phyloP scores from a whole-genome alignment of 2,797 vertebrate genomes.

The Rhyacichthys aspro region DNA sequence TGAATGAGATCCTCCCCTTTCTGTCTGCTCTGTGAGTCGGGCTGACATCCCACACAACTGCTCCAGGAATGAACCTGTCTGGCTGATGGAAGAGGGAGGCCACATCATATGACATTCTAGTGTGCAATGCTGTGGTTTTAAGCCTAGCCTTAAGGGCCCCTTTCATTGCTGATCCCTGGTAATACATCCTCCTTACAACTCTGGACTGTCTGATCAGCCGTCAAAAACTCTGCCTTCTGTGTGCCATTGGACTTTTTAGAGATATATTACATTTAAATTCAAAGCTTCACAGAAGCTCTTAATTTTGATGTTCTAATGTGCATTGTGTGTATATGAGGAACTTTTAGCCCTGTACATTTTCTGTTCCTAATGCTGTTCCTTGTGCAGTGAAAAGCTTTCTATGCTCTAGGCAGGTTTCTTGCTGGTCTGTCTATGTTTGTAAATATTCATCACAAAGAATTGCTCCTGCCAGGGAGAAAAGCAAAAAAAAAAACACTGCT shows the following conservation, averaged over 20 bases:
- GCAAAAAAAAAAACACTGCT: conserved; percentile 35
- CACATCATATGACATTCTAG: conserved; percentile 23
- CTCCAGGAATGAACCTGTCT: conserved; percentile 37
- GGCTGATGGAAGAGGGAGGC: not conserved
- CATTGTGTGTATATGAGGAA: conserved; percentile 69
- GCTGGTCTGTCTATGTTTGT: conserved; percentile 32
- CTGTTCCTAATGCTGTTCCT: not conserved
- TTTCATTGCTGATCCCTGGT: conserved; percentile 44
- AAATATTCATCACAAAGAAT: conserved; percentile 52
- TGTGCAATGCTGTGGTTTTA: conserved; percentile 52
- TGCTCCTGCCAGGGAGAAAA: conserved; percentile 2
- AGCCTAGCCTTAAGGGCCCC: conserved; percentile 19
- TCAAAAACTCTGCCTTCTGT: conserved; percentile 31
- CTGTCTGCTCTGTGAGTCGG: not conserved
- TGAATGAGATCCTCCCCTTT: not conserved
- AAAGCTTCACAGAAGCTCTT: conserved; percentile 24
- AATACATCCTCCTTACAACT: conserved; percentile 10
- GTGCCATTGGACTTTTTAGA: conserved; percentile 31
- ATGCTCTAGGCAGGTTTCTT: conserved; percentile 16
- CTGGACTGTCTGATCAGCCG: conserved; percentile 20
- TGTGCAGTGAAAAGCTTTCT: conserved; percentile 6
- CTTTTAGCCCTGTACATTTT: conserved; percentile 24
- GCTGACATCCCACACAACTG: conserved; percentile 2
- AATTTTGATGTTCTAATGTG: conserved; percentile 36
- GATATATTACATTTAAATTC: conserved; percentile 5